These are phyloP conservation scores for Heteromormyrus szaboi DNA, from an alignment of 2,797 vertebrate genomes.

Conservation along the genomic window DNA sequence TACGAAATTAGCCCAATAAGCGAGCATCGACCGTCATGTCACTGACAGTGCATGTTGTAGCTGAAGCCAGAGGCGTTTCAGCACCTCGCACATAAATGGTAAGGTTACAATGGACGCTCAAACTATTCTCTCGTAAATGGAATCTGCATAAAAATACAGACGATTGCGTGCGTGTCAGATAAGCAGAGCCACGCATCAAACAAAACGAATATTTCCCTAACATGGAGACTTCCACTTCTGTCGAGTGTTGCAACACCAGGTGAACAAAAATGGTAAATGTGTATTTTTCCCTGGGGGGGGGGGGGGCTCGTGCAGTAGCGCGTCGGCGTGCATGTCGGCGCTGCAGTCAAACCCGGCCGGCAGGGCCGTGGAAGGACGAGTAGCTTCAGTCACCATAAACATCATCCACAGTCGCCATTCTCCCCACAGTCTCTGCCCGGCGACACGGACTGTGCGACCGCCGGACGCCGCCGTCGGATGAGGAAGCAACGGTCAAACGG, in stretches of 20 bases:
- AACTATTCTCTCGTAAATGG: neutral
- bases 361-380: constrained; percentile 95
- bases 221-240: neutral
- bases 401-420: constrained; percentile 89
- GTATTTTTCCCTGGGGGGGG: neutral
- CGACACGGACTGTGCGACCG: constrained; percentile 65
- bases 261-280: neutral
- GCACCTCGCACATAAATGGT: neutral
- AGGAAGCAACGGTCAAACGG: constrained; percentile 35
- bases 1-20: neutral
- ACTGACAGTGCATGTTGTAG: neutral
- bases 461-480: constrained; percentile 34
- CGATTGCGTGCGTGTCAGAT: neutral
- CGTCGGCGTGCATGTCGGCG: constrained; percentile 58
- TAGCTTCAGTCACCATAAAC: constrained; percentile 95
- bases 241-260: neutral
- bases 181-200: neutral
- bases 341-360: constrained; percentile 78
- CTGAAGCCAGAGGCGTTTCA: neutral
- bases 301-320: neutral
- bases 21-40: neutral
- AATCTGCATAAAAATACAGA: neutral
- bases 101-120: neutral
- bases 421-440: constrained; percentile 80
- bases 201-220: neutral